phyloP scores from a whole-genome alignment of 2,797 vertebrate genomes.

The Dallia pectoralis region DNA sequence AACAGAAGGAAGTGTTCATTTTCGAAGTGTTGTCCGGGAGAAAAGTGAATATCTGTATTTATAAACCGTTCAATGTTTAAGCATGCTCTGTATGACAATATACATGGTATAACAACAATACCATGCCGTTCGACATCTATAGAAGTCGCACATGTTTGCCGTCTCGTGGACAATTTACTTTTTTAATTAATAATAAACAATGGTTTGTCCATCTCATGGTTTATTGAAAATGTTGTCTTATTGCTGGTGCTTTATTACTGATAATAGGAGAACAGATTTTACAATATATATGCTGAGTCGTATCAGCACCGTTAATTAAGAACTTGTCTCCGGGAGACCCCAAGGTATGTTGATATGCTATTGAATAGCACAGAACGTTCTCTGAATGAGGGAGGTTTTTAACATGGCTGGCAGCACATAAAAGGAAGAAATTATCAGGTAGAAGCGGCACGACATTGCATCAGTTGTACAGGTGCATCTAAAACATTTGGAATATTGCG shows the following conservation, averaged over 20 bases:
- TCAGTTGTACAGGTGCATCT: not conserved
- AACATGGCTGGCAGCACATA: not conserved
- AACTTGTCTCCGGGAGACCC: not conserved
- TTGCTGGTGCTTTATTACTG: not conserved
- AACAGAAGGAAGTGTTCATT: slow-evolving; percentile 33
- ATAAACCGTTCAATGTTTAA: slow-evolving; percentile 71
- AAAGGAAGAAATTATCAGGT: not conserved
- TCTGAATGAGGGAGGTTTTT: not conserved
- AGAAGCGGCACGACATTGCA: not conserved
- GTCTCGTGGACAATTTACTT: slow-evolving; percentile 62
- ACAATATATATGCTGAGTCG: not conserved
- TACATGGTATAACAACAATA: slow-evolving; percentile 46
- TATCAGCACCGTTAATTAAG: not conserved
- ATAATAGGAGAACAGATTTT: not conserved
- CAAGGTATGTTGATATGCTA: not conserved
- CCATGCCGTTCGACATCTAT: slow-evolving; percentile 53
- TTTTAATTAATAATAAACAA: slow-evolving; percentile 67
- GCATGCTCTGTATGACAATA: slow-evolving; percentile 70
- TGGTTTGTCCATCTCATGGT: slow-evolving; percentile 46
- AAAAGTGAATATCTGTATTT: slow-evolving; percentile 63
- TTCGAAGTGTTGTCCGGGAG: slow-evolving; percentile 34
- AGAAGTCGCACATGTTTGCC: slow-evolving; percentile 63
- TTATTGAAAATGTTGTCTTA: not conserved
- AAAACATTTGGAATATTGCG: not conserved
- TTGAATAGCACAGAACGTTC: not conserved